Percentiles rank a stretch among this genome's conserved stretches.
Evolutionary conservation across 2,888 invertebrate genomes (phyloP).

Genomic region (Hirtodrosophila histrioides): DNA sequence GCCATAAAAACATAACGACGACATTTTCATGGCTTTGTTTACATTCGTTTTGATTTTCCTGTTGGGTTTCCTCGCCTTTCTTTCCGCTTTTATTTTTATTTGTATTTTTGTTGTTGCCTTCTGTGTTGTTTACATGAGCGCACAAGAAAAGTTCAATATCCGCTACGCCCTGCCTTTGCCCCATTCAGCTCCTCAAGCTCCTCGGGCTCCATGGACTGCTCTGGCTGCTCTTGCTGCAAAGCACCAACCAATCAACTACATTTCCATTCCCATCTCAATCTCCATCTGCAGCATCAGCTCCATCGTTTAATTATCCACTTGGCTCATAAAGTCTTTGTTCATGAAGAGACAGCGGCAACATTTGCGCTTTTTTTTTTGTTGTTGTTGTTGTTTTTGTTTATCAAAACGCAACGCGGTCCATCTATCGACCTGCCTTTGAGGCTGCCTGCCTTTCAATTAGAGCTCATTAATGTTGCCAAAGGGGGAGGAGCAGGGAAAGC

Average conservation of each 20-base stretch:
- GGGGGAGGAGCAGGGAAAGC: not conserved
- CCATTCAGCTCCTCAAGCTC: too few species aligned
- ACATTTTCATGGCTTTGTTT: conserved; percentile 75
- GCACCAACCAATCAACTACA: conserved; percentile 12
- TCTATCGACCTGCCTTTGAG: conserved; percentile 43
- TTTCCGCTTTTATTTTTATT: conserved; percentile 3
- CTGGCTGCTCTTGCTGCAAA: not conserved
- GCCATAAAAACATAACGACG: conserved; percentile 68
- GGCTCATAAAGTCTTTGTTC: conserved; percentile 52
- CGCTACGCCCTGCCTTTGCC: conserved; percentile 17
- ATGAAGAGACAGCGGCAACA: conserved; percentile 29
- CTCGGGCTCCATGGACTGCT: too few species aligned
- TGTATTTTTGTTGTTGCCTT: conserved; percentile 15
- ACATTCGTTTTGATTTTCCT: conserved; percentile 69
- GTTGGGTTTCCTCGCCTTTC: conserved; percentile 30
- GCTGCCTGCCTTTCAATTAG: conserved; percentile 64
- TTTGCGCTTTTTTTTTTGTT: conserved; percentile 20
- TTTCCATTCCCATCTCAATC: conserved; percentile 1
- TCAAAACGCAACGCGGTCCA: conserved; percentile 54
- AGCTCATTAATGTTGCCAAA: conserved; percentile 60
- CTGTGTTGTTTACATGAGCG: conserved; percentile 43
- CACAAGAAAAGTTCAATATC: conserved; percentile 66
- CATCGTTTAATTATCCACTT: conserved; percentile 70
- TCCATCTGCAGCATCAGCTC: conserved; percentile 22
- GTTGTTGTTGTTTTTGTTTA: conserved; percentile 42